These are phyloP conservation scores for Chrysolina americana DNA, from an alignment of 2,888 invertebrate species.

Conservation along the genomic window DNA sequence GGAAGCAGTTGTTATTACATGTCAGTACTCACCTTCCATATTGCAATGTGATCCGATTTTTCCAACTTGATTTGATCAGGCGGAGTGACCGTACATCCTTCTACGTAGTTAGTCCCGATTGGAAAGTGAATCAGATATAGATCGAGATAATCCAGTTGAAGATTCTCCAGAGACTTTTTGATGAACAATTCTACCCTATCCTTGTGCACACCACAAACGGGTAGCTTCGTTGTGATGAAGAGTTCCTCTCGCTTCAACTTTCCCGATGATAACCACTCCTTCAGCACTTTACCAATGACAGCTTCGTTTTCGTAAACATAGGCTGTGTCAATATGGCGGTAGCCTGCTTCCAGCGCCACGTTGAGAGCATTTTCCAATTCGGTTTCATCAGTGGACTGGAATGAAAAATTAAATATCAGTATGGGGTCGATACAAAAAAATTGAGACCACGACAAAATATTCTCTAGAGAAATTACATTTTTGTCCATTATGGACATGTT, in stretches of 20 bases:
- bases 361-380: conserved; percentile 77
- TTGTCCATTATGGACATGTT: no score
- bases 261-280: conserved; percentile 79
- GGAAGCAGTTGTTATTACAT: no score
- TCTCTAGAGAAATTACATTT: no score
- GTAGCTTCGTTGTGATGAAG: conserved; percentile 86
- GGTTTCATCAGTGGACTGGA: conserved; percentile 77
- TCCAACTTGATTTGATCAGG: conserved; percentile 32
- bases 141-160: conserved; percentile 58
- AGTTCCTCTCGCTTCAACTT: conserved; percentile 77
- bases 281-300: conserved; percentile 81
- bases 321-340: conserved; percentile 89
- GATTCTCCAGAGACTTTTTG: conserved; percentile 53
- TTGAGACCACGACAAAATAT: neutral
- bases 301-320: conserved; percentile 84
- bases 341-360: conserved; percentile 81
- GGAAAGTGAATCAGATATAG: conserved; percentile 60
- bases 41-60: conserved; percentile 34
- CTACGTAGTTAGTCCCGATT: conserved; percentile 48
- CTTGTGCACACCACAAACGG: conserved; percentile 70
- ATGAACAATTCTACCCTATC: conserved; percentile 56
- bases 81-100: conserved; percentile 28
- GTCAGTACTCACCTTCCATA: conserved; percentile 69
- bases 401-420: conserved; percentile 55
- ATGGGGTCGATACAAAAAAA: neutral